Percentiles rank a stretch among this genome's conserved stretches.
Conservation (phyloP, 2,113 vertebrate genomes). For the Callocephalon fimbriatum region DNA sequence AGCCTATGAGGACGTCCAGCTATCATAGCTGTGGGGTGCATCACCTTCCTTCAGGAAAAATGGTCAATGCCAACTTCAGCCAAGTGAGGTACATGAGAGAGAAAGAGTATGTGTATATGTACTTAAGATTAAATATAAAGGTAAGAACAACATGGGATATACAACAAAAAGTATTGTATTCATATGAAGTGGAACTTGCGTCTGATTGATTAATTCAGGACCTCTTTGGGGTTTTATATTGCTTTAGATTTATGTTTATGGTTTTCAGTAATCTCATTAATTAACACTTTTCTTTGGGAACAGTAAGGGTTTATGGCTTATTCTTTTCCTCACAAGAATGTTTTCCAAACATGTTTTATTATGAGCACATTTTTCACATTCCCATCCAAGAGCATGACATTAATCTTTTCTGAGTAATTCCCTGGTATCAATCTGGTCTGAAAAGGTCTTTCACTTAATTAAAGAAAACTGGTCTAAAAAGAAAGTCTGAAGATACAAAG, state of each 20-base stretch:
- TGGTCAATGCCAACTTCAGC: neutral
- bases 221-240: neutral
- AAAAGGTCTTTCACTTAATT: constrained; percentile 1
- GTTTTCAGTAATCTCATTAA: constrained; percentile 8
- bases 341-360: neutral
- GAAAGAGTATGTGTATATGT: neutral
- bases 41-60: neutral
- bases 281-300: neutral
- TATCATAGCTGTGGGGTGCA: neutral
- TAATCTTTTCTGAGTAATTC: constrained; percentile 18
- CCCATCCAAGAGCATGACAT: neutral
- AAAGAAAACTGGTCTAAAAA: neutral
- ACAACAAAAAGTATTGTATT: neutral
- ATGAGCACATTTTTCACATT: neutral
- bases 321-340: neutral
- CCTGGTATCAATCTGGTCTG: neutral
- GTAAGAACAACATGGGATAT: neutral
- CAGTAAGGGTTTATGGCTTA: neutral
- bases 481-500: neutral
- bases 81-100: neutral
- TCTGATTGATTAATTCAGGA: neutral
- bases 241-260: neutral
- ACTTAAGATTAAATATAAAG: neutral
- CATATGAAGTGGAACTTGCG: neutral
- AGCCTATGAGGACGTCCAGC: neutral